Evolutionary conservation across 2,797 vertebrate species (phyloP).

Genomic region (Bradypodion ventrale): DNA sequence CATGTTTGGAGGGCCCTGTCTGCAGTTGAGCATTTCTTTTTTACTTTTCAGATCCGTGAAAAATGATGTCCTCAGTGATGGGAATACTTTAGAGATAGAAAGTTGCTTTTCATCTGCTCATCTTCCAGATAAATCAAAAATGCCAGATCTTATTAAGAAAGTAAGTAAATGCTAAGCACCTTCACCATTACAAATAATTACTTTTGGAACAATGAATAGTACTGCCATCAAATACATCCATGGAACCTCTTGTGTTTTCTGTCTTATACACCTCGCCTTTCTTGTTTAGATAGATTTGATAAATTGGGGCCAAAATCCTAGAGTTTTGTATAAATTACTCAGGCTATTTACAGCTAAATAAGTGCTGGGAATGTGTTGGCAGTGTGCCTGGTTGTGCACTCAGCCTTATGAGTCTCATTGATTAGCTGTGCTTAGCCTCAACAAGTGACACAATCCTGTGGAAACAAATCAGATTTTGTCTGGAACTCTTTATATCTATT

Average conservation of each 20-base stretch:
- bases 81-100: slow-evolving; percentile 88
- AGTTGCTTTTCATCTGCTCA: slow-evolving; percentile 86
- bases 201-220: not conserved
- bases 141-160: slow-evolving; percentile 94
- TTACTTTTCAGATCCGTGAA: slow-evolving; percentile 82
- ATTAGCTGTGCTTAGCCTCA: too few relatives aligned
- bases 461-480: too few relatives aligned
- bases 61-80: slow-evolving; percentile 77
- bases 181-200: not conserved
- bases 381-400: too few relatives aligned
- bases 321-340: too few relatives aligned
- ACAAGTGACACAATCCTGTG: too few relatives aligned
- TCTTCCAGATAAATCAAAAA: slow-evolving; percentile 85
- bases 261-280: not conserved
- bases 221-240: not conserved
- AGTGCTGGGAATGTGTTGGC: too few relatives aligned
- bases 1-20: not conserved
- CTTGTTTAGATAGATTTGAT: not conserved
- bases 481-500: not conserved
- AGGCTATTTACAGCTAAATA: too few relatives aligned
- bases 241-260: not conserved
- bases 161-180: slow-evolving; percentile 72
- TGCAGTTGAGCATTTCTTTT: not conserved
- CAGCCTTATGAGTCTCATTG: too few relatives aligned
- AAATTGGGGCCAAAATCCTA: not conserved